phyloP scores from a whole-genome alignment of 2,888 invertebrate genomes.

The Sylvicola cinctus region DNA sequence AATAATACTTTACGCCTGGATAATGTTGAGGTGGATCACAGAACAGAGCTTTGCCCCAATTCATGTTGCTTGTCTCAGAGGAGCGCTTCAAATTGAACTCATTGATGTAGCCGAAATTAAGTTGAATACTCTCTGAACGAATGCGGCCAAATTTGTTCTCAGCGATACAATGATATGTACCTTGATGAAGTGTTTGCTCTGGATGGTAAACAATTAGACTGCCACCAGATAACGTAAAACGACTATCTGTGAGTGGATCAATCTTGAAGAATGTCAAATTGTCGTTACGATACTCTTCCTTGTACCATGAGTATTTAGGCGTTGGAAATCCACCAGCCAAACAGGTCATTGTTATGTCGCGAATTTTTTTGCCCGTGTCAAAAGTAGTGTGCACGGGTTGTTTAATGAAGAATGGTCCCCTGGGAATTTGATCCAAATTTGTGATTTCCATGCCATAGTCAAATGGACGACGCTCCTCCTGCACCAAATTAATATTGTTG shows the following conservation, averaged over 20 bases:
- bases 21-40: slow-evolving; percentile 88
- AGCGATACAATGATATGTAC: slow-evolving; percentile 81
- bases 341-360: slow-evolving; percentile 57
- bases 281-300: slow-evolving; percentile 69
- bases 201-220: slow-evolving; percentile 75
- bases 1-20: slow-evolving; percentile 73
- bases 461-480: slow-evolving; percentile 58
- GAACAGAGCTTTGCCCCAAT: slow-evolving; percentile 83
- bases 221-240: slow-evolving; percentile 81
- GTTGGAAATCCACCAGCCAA: slow-evolving; percentile 74
- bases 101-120: slow-evolving; percentile 77
- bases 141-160: slow-evolving; percentile 76
- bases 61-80: slow-evolving; percentile 65
- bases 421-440: slow-evolving; percentile 51
- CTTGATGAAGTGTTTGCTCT: slow-evolving; percentile 58
- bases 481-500: slow-evolving; percentile 49
- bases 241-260: slow-evolving; percentile 49
- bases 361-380: slow-evolving; percentile 48
- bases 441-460: slow-evolving; percentile 64
- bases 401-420: slow-evolving; percentile 73
- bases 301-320: slow-evolving; percentile 77
- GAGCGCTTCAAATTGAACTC: slow-evolving; percentile 80
- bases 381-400: slow-evolving; percentile 70
- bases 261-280: slow-evolving; percentile 48
- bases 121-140: slow-evolving; percentile 65